Conservation (phyloP, 2,888 invertebrate species). For the Agriopis marginaria region DNA sequence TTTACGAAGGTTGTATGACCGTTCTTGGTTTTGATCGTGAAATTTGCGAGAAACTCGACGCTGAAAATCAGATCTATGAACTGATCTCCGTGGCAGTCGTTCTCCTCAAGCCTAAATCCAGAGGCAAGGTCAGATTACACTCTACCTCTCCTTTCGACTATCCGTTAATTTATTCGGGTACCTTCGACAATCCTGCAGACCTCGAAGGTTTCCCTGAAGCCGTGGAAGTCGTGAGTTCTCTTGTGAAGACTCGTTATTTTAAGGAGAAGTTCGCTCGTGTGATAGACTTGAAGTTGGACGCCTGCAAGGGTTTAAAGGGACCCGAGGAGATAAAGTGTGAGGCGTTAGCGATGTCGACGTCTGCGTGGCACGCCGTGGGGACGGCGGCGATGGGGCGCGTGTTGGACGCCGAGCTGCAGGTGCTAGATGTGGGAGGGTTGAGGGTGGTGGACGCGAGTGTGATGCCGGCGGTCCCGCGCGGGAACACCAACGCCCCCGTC, state of each 20-base stretch:
- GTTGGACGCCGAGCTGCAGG: conserved; percentile 61
- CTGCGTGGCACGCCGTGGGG: conserved; percentile 78
- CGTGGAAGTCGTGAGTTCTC: conserved; percentile 56
- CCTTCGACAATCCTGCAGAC: conserved; percentile 63
- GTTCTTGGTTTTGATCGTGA: conserved; percentile 58
- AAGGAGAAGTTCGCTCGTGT: conserved; percentile 57
- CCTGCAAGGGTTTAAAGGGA: conserved; percentile 55
- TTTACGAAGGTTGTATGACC: conserved; percentile 55
- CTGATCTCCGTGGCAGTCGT: conserved; percentile 67
- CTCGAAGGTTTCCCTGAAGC: conserved; percentile 62
- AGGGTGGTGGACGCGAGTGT: conserved; percentile 75
- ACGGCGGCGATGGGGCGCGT: conserved; percentile 72
- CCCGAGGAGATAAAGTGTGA: conserved; percentile 78
- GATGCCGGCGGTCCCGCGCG: conserved; percentile 69
- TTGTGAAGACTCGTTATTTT: conserved; percentile 66
- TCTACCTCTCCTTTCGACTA: conserved; percentile 58
- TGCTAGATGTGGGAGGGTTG: conserved; percentile 59
- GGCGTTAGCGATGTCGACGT: conserved; percentile 61
- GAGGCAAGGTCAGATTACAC: conserved; percentile 63
- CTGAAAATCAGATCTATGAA: conserved; percentile 59
- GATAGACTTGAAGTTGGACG: conserved; percentile 58
- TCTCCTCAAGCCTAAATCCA: conserved; percentile 70
- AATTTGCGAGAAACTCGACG: conserved; percentile 59
- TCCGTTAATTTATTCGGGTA: conserved; percentile 70
- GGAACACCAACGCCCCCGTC: conserved; percentile 76